Base-by-base conservation (phyloP, 2,888 invertebrate genomes). In the Odontocerum albicorne region DNA sequence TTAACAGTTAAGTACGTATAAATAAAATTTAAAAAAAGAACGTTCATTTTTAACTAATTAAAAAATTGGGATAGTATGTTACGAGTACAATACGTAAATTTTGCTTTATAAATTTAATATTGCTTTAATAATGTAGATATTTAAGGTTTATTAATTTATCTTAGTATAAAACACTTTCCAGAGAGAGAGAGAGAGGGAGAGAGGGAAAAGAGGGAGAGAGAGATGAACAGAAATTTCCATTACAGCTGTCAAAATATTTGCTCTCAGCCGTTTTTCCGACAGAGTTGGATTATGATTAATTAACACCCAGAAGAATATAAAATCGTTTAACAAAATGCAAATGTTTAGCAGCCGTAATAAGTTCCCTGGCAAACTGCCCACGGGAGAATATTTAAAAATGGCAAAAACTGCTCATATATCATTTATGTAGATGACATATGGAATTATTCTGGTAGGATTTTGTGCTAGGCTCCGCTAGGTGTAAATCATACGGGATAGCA, bases 401-500 rank as follows among this genome's bases (percentile, higher is more conserved):
- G 44, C 32, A 32, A 44, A 27, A 27, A 27, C 27, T 27, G 27
- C 35, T 35, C 17, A 49, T 49, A 49, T 49, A 49, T 49, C 49
- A 49, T 39, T 49, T 49, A 49, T 40, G 39, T 31, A 40, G 49
- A 49, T 49, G 49, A 40, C 49, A 49, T 49, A 49, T 31, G 49
- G 49, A 49, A 49, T 49, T 49, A 49, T 49, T 49, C 47, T 21
- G 38, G 38, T 39, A 17, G 38, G 33, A 12, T 21, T 13, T 40
- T n/a, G 20, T n/a, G 27, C 12, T 39, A 27, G 40, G 46, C 46
- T 27, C 10, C 6, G 27, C 21, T 39, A 57, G 60, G 53, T 57
- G 60, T 60, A 60, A 60, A 60, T 60, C 60, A 60, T 46, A 12
- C 20, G 20, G 49, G 47, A 21, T 12, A 19, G 42, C 20, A 50